Evolutionary conservation across 2,888 invertebrate genomes (phyloP).

Genomic region (Caenorhabditis drosophilae): DNA sequence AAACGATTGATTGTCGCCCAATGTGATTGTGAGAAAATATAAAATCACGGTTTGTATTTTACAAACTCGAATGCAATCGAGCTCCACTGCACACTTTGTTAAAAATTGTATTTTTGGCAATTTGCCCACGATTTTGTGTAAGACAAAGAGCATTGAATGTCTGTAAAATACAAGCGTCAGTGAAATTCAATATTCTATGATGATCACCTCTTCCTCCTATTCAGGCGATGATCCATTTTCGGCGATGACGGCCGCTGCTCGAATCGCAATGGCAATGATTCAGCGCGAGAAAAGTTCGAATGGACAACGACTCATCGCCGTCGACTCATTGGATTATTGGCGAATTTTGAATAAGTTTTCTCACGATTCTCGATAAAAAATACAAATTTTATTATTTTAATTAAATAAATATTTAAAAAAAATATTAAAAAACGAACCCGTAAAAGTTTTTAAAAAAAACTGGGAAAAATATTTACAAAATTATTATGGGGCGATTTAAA

Average conservation of each 20-base stretch:
- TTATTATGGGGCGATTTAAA: too few species aligned
- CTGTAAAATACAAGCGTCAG: too few species aligned
- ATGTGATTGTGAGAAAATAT: slow-evolving; percentile 33
- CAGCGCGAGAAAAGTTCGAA: slow-evolving; percentile 2
- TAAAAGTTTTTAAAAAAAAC: background rate
- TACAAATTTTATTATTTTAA: too few species aligned
- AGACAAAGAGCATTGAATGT: too few species aligned
- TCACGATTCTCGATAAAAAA: too few species aligned
- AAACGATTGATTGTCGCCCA: slow-evolving; percentile 25
- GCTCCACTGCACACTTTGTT: too few species aligned
- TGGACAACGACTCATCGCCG: slow-evolving; percentile 26
- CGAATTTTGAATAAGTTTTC: slow-evolving; percentile 2
- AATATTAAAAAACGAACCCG: background rate
- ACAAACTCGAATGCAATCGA: background rate
- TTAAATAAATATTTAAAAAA: too few species aligned
- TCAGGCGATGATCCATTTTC: slow-evolving; percentile 33
- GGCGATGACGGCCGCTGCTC: slow-evolving; percentile 29
- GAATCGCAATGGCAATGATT: slow-evolving; percentile 29
- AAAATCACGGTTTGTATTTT: background rate
- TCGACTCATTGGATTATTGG: slow-evolving; percentile 24
- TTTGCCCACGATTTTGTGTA: too few species aligned
- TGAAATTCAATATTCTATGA: too few species aligned
- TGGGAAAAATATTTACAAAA: background rate
- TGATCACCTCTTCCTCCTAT: too few species aligned
- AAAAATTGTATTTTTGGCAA: too few species aligned